These are phyloP conservation scores for Cryptops parisi DNA, from an alignment of 2,888 invertebrate genomes.

Conservation along the genomic window DNA sequence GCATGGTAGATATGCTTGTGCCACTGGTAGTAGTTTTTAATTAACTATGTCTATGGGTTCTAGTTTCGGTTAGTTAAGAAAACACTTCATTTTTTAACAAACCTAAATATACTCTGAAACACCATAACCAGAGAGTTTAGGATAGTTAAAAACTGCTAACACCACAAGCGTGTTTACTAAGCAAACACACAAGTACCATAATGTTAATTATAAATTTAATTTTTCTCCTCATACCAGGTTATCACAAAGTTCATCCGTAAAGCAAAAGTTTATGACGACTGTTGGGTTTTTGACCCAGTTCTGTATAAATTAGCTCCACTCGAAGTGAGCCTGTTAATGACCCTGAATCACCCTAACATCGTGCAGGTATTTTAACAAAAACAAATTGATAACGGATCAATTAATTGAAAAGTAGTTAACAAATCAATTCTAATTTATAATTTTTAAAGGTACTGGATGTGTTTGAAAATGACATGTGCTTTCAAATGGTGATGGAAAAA, in stretches of 20 bases:
- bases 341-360: constrained; percentile 51
- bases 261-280: constrained; percentile 48
- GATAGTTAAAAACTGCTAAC: too few relatives aligned
- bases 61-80: too few relatives aligned
- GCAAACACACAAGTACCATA: too few relatives aligned
- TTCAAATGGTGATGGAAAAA: constrained; percentile 62
- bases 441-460: constrained; percentile 42
- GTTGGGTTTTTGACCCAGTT: constrained; percentile 44
- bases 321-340: constrained; percentile 49
- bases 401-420: not conserved
- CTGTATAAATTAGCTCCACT: constrained; percentile 42
- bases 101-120: too few relatives aligned
- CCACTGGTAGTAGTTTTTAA: too few relatives aligned
- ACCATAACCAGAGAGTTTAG: too few relatives aligned
- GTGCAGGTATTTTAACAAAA: constrained; percentile 33
- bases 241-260: constrained; percentile 57
- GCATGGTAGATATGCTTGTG: too few relatives aligned
- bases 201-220: too few relatives aligned
- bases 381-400: not conserved
- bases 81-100: too few relatives aligned
- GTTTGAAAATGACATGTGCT: constrained; percentile 51
- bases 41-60: too few relatives aligned
- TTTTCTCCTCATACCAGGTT: constrained; percentile 34
- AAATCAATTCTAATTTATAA: constrained; percentile 3
- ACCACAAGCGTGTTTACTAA: too few relatives aligned